A percentile compares a stretch with the other conserved stretches of the same genome.
Conservation (phyloP, 2,797 vertebrate species). For the Platalea minor region DNA sequence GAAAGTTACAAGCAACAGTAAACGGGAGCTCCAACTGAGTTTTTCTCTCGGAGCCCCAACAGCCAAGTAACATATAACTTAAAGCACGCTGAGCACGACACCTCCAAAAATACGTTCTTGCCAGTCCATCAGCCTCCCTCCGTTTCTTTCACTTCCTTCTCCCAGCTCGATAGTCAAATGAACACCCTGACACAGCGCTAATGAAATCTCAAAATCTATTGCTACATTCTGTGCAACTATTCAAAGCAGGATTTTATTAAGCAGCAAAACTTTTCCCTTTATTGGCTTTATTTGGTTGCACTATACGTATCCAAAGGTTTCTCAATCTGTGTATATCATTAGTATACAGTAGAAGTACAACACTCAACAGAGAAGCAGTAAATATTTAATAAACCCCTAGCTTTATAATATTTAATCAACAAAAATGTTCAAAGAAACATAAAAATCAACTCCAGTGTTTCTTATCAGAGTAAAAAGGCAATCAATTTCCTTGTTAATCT, state of each 20-base stretch:
- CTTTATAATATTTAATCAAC: background rate
- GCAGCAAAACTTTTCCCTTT: background rate
- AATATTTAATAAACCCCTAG: background rate
- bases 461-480: background rate
- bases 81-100: background rate
- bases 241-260: background rate
- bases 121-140: background rate
- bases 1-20: background rate
- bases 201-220: background rate
- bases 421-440: background rate
- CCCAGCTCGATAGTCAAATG: background rate
- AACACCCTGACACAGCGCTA: background rate
- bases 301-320: background rate
- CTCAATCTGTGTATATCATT: background rate
- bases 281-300: background rate
- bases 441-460: background rate
- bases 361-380: background rate
- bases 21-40: background rate
- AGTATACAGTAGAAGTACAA: background rate
- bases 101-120: background rate
- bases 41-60: rapidly evolving
- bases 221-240: background rate
- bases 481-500: background rate
- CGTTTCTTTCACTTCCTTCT: background rate
- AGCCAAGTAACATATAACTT: background rate